A percentile compares a stretch with the other conserved stretches of the same genome.
Evolutionary conservation across 2,113 vertebrate species (phyloP).

Genomic region (Carollia perspicillata): DNA sequence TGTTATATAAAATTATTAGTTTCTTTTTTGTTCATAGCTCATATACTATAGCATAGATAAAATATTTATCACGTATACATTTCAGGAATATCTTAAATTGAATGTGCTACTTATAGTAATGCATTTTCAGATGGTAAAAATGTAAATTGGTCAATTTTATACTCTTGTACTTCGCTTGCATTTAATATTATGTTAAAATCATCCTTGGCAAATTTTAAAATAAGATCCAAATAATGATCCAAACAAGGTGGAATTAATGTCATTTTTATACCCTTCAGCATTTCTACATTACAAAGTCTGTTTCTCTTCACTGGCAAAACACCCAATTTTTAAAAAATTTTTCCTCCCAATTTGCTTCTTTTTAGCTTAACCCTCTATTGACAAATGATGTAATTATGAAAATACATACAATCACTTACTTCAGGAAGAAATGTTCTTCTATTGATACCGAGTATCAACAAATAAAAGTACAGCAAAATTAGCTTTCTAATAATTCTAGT

Average conservation of each 20-base stretch:
- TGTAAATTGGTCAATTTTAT: not conserved
- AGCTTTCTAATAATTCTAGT: not conserved
- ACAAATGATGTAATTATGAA: not conserved
- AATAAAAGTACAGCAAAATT: not conserved
- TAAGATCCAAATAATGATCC: not conserved
- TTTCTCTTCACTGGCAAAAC: slow-evolving; percentile 1
- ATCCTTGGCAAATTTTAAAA: not conserved
- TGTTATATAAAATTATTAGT: not conserved
- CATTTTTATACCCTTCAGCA: not conserved
- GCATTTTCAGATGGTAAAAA: not conserved
- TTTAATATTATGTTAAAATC: not conserved
- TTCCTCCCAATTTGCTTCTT: not conserved
- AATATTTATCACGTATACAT: not conserved
- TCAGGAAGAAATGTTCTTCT: not conserved
- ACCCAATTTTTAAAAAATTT: not conserved
- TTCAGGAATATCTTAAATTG: not conserved
- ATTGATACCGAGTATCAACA: not conserved
- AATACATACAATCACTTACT: not conserved
- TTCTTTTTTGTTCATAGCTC: not conserved
- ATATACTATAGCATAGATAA: not conserved
- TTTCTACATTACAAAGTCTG: not conserved
- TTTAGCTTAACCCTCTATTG: not conserved
- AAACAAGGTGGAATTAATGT: not conserved
- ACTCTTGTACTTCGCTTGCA: not conserved
- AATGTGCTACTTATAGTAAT: not conserved